Conservation (phyloP, 1,140 invertebrate genomes). For the Goniozus legneri region DNA sequence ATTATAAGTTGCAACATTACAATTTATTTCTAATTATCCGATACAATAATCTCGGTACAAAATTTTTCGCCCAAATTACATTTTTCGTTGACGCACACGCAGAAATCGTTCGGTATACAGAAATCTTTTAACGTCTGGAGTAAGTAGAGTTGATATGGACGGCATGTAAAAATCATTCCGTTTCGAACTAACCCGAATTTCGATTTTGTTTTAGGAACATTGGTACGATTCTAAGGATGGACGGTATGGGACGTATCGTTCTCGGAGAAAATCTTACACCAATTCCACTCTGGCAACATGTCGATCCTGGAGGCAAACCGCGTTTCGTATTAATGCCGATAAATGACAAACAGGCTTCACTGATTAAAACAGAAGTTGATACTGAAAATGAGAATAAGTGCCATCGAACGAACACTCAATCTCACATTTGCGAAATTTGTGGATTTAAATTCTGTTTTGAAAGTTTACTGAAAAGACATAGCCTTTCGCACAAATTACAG, state of each 20-base stretch:
- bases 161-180: background rate
- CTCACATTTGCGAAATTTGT: slow-evolving; percentile 40
- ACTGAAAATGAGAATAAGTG: too few relatives aligned
- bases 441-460: slow-evolving; percentile 34
- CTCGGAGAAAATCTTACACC: slow-evolving; percentile 12
- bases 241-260: slow-evolving; percentile 17
- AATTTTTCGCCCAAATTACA: too few relatives aligned
- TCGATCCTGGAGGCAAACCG: slow-evolving; percentile 11
- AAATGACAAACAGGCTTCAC: too few relatives aligned
- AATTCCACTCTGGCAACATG: slow-evolving; percentile 18
- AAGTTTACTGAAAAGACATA: slow-evolving; percentile 37
- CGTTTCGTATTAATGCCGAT: slow-evolving; percentile 15
- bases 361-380: too few relatives aligned
- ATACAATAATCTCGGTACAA: too few relatives aligned
- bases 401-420: too few relatives aligned
- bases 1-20: too few relatives aligned
- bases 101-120: slow-evolving; percentile 15
- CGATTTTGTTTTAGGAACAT: slow-evolving; percentile 24
- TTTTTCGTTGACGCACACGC: too few relatives aligned
- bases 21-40: too few relatives aligned
- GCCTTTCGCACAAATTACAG: slow-evolving; percentile 16
- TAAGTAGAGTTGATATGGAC: slow-evolving; percentile 29
- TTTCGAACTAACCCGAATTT: slow-evolving; percentile 17
- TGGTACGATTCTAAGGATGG: slow-evolving; percentile 10
- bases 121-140: slow-evolving; percentile 23